Evolutionary conservation across 2,113 vertebrate species (phyloP), one percentile per base, ranked within the genome.

Genomic region (Pholis gunnellus): DNA sequence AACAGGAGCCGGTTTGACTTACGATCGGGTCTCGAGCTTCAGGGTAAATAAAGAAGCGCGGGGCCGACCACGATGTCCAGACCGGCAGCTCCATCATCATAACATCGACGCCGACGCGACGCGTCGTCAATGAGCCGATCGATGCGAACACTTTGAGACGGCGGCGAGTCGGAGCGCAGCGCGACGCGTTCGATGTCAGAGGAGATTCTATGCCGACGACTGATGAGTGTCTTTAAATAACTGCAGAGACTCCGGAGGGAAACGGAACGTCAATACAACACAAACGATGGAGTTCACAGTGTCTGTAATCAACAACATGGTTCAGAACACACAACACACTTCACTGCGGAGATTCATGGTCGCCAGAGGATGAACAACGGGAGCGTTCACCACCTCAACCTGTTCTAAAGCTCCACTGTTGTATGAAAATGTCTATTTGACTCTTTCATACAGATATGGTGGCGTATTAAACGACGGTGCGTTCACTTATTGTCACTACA

Each of bases 1-100:
- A 38, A 38, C 1, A 7, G 6, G 36, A 38, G 38, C 38, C 38
- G 2, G 38, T 9, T 9, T 38, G 38, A 9, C 9, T 56, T 22
- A 56, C 56, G 0, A 4, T 29, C 44, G 0, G 46, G 46, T 63
- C 67, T 22, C 64, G 0, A 31, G 27, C 2, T 31, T 31, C 60
- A 40, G 67, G 20, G 76, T 89, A 86, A 82, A 86, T 78, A 86
- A 44, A 75, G 76, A 68, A 50, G n/a, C 61, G 13, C 78, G 67
- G 60, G 36, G 1, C 78, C 36, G 72, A 74, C 72, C 64, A 31
- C 75, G 15, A 73, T 72, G 84, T 63, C 81, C 74, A 79, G 6
- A 83, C 83, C 9, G 8, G 71, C 27, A 5, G n/a, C 77, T 88
- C 85, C 61, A 75, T 88, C 84, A 69, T 69, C 75, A 72, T 60